Base-by-base conservation (phyloP, 2,888 invertebrate genomes). In the Cosmia pyralina region DNA sequence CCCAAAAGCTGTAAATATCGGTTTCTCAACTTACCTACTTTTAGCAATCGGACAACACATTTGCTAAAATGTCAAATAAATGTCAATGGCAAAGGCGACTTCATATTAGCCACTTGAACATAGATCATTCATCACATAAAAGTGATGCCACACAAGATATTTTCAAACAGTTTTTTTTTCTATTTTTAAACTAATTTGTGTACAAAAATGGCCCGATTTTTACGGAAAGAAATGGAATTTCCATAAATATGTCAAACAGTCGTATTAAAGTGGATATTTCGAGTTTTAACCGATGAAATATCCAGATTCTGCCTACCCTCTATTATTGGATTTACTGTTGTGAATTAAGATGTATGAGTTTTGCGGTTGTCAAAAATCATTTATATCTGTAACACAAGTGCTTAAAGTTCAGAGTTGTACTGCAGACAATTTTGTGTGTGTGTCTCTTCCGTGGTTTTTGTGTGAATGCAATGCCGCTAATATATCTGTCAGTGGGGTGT, bases 401-500 rank as follows among this genome's bases (percentile, higher is more conserved):
- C 0, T 67, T 88, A 91, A 83, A 84, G 88, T 86, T 86, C 46
- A 88, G 55, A 88, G 77, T 88, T 85, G 76, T 71, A 48, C 38
- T 55, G 58, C 64, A n/a, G 57, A 46, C 34, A 60, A 50, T 79
- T 85, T 84, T 66, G 55, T 59, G 65, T 66, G 72, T 73, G 80
- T 77, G 81, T 75, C 71, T 71, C 63, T 83, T 85, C 60, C 72
- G 85, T 89, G 87, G 91, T 93, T 92, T 91, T 89, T 89, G 89
- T 90, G 86, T 88, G 88, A 88, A 90, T 91, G 91, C 90, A 90
- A 89, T 89, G 90, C 90, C 87, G 90, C 93, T 91, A 92, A 93
- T 96, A 95, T 94, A 95, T 96, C 96, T 95, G 95, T 96, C 96
- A 93, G 88, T 91, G 87, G 88, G 92, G 92, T 92, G 93, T 95